Evolutionary conservation across 1,140 invertebrate genomes (phyloP).

Genomic region (Drosophila equinoxialis): DNA sequence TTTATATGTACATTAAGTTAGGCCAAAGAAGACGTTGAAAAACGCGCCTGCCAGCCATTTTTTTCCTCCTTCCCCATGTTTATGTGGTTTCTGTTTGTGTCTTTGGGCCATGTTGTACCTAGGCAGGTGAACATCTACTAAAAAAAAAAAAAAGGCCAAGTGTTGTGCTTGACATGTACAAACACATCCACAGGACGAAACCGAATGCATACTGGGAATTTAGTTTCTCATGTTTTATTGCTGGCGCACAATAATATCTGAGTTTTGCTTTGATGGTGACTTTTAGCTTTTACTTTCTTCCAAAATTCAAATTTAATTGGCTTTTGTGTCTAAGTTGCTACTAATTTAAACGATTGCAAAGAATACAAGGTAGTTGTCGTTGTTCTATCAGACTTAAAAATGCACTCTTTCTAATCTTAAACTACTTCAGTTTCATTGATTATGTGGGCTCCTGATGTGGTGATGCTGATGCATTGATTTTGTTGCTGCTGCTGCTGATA

Average conservation of each 20-base stretch:
- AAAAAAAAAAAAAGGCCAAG: constrained; percentile 69
- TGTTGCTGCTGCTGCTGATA: not conserved
- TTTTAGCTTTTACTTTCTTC: no score
- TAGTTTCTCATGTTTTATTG: constrained; percentile 36
- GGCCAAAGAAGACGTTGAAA: constrained; percentile 54
- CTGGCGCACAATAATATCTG: constrained; percentile 67
- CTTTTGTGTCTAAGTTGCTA: no score
- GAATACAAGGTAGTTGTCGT: no score
- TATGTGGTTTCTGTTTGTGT: constrained; percentile 17
- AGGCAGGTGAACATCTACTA: constrained; percentile 55
- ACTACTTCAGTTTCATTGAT: not conserved
- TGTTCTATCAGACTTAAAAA: no score
- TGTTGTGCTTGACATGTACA: constrained; percentile 75
- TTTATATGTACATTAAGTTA: constrained; percentile 74
- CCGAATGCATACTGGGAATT: constrained; percentile 19
- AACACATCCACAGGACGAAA: constrained; percentile 39
- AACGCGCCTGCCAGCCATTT: constrained; percentile 32
- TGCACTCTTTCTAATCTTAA: not conserved
- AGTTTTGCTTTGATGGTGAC: constrained; percentile 26
- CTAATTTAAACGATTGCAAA: no score
- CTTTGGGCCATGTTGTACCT: constrained; percentile 53
- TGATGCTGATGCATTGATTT: not conserved
- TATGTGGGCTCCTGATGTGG: not conserved
- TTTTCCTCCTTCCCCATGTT: constrained; percentile 6
- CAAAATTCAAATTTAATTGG: not conserved